Percentiles rank a stretch among this genome's conserved stretches.
Conservation (phyloP, 2,797 vertebrate genomes). For the Buceros bicornis region DNA sequence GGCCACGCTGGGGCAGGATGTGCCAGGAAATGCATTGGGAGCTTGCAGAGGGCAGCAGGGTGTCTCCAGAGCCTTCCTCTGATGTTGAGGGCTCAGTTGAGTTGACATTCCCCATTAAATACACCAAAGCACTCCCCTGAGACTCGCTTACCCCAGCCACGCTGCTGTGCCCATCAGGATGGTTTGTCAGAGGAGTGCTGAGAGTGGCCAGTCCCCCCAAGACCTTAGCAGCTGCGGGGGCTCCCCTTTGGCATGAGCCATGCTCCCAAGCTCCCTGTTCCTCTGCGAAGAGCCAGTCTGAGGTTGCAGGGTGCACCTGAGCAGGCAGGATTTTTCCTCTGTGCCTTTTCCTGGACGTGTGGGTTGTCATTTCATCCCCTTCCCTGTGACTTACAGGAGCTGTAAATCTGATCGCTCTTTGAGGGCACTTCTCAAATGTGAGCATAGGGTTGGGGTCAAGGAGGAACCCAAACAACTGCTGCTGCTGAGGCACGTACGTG, state of each 20-base stretch:
- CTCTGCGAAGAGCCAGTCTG: not conserved
- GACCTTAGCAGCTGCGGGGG: not conserved
- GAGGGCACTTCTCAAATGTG: not conserved
- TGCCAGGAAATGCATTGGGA: accelerated
- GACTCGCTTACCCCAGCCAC: accelerated
- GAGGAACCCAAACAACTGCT: not conserved
- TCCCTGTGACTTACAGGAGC: not conserved
- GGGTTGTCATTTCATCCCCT: accelerated
- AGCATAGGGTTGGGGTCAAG: accelerated
- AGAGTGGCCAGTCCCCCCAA: accelerated
- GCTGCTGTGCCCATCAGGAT: not conserved
- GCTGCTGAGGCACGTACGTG: not conserved
- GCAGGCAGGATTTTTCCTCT: not conserved
- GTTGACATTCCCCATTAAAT: not conserved
- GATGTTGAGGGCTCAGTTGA: not conserved
- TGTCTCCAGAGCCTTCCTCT: not conserved
- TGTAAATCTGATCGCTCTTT: not conserved
- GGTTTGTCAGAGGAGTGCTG: not conserved
- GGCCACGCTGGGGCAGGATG: accelerated
- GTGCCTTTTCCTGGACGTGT: accelerated
- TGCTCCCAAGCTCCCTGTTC: accelerated
- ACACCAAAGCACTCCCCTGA: not conserved
- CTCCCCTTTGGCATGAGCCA: not conserved
- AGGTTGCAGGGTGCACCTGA: too few species aligned
- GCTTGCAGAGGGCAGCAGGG: too few species aligned